A percentile compares a stretch with the other conserved stretches of the same genome.
phyloP scores from a whole-genome alignment of 2,797 vertebrate species.

The Limosa lapponica region DNA sequence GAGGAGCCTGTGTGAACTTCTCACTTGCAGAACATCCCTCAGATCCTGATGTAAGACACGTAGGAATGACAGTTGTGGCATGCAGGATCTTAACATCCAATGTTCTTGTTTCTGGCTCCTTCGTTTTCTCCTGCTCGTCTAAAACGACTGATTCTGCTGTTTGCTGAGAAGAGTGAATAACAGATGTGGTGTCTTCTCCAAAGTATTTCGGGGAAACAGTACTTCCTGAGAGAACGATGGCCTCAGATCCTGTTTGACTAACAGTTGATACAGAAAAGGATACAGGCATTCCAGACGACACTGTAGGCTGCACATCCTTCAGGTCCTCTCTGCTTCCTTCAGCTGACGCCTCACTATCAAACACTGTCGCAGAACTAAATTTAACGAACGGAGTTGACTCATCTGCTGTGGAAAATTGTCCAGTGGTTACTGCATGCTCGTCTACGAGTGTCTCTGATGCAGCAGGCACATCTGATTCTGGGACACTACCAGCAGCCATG shows the following conservation, averaged over 20 bases:
- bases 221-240: slow-evolving; percentile 8
- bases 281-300: neutral
- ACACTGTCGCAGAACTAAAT: neutral
- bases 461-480: slow-evolving; percentile 39
- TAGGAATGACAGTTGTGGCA: neutral
- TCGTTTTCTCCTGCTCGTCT: slow-evolving; percentile 28
- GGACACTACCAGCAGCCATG: neutral
- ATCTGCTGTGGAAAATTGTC: neutral
- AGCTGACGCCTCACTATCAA: neutral
- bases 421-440: neutral
- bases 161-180: neutral
- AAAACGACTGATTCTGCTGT: neutral
- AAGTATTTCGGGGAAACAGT: neutral
- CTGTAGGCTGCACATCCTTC: slow-evolving; percentile 1
- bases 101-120: neutral
- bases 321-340: slow-evolving; percentile 27
- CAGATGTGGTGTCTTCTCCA: neutral
- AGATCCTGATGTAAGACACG: neutral
- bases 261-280: slow-evolving; percentile 46
- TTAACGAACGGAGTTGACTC: neutral
- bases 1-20: neutral
- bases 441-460: slow-evolving; percentile 59
- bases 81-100: neutral
- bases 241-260: slow-evolving; percentile 16
- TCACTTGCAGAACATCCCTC: neutral